These are phyloP conservation scores for Sarcophaga peregrina DNA, from an alignment of 1,140 invertebrate species.

Conservation along the genomic window DNA sequence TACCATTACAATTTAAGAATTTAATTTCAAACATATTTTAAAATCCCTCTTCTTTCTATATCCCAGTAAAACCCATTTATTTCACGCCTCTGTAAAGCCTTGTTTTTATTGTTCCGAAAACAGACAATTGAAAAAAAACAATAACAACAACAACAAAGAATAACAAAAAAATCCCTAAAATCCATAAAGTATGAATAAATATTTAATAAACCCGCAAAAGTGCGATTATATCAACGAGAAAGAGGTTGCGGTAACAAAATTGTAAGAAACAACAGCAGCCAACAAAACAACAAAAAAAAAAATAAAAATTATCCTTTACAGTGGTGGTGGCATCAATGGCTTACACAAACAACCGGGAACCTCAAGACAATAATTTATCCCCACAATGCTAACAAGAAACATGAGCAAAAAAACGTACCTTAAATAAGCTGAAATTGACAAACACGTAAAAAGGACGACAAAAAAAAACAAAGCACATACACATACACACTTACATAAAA, in stretches of 20 bases:
- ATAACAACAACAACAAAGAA: background rate
- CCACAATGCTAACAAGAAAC: too few species aligned
- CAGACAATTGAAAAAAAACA: slow-evolving; percentile 17
- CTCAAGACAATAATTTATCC: too few species aligned
- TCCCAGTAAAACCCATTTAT: too few species aligned
- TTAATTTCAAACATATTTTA: too few species aligned
- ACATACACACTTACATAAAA: background rate
- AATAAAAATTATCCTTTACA: background rate
- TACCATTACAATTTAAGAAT: too few species aligned
- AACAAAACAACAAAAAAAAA: background rate
- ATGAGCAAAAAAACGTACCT: background rate
- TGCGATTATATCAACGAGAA: slow-evolving; percentile 31
- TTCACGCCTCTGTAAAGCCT: too few species aligned
- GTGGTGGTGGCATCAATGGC: background rate
- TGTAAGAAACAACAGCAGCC: slow-evolving; percentile 1
- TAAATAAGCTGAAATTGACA: slow-evolving; percentile 7
- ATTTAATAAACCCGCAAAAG: slow-evolving; percentile 42
- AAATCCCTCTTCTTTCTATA: too few species aligned
- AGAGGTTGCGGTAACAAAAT: slow-evolving; percentile 34
- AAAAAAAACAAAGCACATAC: background rate
- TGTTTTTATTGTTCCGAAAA: background rate
- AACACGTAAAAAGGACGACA: background rate
- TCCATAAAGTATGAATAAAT: slow-evolving; percentile 40
- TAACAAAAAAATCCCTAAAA: slow-evolving; percentile 33
- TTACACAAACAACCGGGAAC: background rate